A percentile compares a stretch with the other conserved stretches of the same genome.
Evolutionary conservation across 2,113 vertebrate genomes (phyloP).

Genomic region (Catagonus wagneri): DNA sequence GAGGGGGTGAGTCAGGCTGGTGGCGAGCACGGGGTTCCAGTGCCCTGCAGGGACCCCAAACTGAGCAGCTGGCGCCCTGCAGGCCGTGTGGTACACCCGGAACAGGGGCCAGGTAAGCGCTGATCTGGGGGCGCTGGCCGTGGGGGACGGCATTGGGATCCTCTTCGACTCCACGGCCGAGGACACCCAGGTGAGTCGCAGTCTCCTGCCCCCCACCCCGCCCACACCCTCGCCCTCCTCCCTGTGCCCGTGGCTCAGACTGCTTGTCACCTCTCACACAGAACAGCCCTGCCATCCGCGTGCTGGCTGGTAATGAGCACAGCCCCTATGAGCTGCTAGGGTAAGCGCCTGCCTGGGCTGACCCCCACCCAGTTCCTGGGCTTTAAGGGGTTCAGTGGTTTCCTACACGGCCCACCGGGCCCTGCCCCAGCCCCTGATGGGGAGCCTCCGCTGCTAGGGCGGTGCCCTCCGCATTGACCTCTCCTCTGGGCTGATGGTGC

Average conservation of each 20-base stretch:
- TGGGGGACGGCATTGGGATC: constrained; percentile 73
- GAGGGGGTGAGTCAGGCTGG: background rate
- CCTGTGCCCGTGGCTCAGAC: background rate
- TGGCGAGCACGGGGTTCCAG: background rate
- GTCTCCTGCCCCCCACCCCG: background rate
- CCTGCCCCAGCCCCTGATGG: background rate
- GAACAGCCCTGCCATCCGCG: constrained; percentile 76
- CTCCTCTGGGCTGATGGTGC: background rate
- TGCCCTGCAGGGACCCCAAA: background rate
- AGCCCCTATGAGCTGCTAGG: background rate
- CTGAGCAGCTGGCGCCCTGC: background rate
- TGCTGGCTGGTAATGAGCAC: constrained; percentile 64
- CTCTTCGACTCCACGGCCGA: constrained; percentile 72
- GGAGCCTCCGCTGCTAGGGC: background rate
- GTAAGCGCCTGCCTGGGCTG: constrained; percentile 64
- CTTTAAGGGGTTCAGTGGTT: background rate
- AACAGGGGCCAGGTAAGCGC: constrained; percentile 35
- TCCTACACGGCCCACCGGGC: fast-evolving
- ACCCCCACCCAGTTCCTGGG: background rate
- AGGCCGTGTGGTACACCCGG: constrained; percentile 80
- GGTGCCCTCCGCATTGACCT: background rate
- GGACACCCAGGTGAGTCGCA: constrained; percentile 62
- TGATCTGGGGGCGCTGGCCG: background rate
- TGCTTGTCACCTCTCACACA: background rate
- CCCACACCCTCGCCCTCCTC: too few relatives aligned